phyloP scores from a whole-genome alignment of 2,888 invertebrate genomes.

The Belgica antarctica region DNA sequence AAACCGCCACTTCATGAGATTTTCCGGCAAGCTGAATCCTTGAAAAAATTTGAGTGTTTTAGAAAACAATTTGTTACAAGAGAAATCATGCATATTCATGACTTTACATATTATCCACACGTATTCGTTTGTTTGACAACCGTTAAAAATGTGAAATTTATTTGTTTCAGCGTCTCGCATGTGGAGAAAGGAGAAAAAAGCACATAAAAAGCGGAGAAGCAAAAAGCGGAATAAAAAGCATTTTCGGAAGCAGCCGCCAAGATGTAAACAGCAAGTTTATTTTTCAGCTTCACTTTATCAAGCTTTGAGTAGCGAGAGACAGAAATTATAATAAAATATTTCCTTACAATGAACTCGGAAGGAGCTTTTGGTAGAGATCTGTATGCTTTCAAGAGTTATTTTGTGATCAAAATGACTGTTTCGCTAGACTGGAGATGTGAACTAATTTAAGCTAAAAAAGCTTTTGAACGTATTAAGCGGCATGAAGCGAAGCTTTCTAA shows the following conservation, averaged over 20 bases:
- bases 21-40: neutral
- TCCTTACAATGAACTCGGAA: no score
- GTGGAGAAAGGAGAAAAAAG: neutral
- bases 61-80: slow-evolving; percentile 8
- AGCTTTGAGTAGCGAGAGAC: no score
- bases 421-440: no score
- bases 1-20: neutral
- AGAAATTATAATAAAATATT: no score
- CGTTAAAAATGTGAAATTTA: slow-evolving; percentile 11
- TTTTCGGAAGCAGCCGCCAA: neutral
- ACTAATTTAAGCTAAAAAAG: no score
- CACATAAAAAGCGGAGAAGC: neutral
- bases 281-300: no score
- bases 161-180: neutral
- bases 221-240: neutral
- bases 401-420: no score
- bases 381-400: no score
- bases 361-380: no score
- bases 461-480: no score
- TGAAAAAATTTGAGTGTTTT: neutral
- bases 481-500: no score
- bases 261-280: neutral
- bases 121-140: slow-evolving; percentile 9
- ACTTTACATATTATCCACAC: neutral
- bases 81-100: slow-evolving; percentile 13